Percentiles rank a stretch among this genome's conserved stretches.
Evolutionary conservation across 2,797 vertebrate genomes (phyloP).

Genomic region (Siniperca obscura): DNA sequence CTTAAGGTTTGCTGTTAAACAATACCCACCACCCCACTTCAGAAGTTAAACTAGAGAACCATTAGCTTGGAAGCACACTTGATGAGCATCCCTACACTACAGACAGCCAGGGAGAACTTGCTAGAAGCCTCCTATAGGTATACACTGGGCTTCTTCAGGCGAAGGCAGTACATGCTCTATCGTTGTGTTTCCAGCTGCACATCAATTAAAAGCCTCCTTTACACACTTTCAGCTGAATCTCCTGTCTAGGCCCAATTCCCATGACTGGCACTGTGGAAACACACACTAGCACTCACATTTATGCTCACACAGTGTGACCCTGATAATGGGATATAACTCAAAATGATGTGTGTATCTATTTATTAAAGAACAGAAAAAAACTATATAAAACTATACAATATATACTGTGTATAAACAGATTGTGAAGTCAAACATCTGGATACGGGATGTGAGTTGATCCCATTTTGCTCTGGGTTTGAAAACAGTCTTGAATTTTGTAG

Average conservation of each 20-base stretch:
- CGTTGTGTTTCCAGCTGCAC: constrained; percentile 36
- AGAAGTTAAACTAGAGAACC: constrained; percentile 9
- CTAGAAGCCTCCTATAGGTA: constrained; percentile 30
- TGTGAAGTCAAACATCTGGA: not conserved
- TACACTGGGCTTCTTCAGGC: constrained; percentile 11
- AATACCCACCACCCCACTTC: constrained; percentile 2
- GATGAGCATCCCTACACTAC: constrained; percentile 16
- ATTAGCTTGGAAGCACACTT: constrained; percentile 4
- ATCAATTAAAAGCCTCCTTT: constrained; percentile 58
- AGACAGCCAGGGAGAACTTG: not conserved
- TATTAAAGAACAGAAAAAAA: constrained; percentile 3
- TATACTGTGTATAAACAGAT: constrained; percentile 7
- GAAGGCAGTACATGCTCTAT: constrained; percentile 46
- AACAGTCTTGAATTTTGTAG: constrained; percentile 4
- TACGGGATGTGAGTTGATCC: constrained; percentile 4
- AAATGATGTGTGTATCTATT: constrained; percentile 27
- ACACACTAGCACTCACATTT: constrained; percentile 23
- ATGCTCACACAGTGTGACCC: constrained; percentile 31
- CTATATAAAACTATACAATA: too few relatives aligned
- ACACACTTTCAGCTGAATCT: constrained; percentile 56
- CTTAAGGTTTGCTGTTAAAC: constrained; percentile 37
- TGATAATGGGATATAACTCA: constrained; percentile 40
- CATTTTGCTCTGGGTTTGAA: not conserved
- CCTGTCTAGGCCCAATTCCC: constrained; percentile 47
- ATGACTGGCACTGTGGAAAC: constrained; percentile 47